Evolutionary conservation across 2,888 invertebrate species (phyloP), one percentile per base, ranked within the genome.

Genomic region (Meandrusa payeni): DNA sequence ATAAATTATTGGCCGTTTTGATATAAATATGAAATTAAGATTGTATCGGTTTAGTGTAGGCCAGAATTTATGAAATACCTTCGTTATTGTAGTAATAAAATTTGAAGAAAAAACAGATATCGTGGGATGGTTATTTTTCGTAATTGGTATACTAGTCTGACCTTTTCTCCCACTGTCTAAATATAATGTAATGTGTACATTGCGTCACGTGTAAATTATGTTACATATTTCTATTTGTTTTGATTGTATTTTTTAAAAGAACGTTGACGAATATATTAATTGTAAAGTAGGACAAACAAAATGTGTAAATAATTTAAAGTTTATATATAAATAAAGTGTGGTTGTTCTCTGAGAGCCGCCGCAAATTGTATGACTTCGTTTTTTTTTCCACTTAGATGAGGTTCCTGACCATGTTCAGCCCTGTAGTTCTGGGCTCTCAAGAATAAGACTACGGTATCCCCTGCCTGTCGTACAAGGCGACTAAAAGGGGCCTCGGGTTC

Each of bases 281-380:
- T 86, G 86, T 85, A 85, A 86, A 85, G 87, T 87, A 87, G 87
- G 73, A 61, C 57, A 73, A 76, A 72, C 73, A 70, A 81, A 86
- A 83, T 79, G 72, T 87, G 86, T 85, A 87, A 79, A 86, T 86
- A 86, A 83, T 76, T 85, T 86, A 87, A 87, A 86, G 87, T 86
- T 87, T 87, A 86, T 87, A n/a, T n/a, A 82, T 80, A 83, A 81
- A 87, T 87, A 87, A 87, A 86, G 70, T 74, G 75, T 70, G 76
- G 75, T 59, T 71, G 70, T 83, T 80, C 87, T 87, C 75, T 65
- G 76, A 87, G 87, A 61, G 75, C 71, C 57, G 58, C 76, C 64
- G 68, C 78, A 69, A 73, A 55, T 15, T 15, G 15, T 15, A 15
- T 15, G 15, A 15, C 15, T 15, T 15, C 4, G 15, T n/a, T n/a